Evolutionary conservation across 2,113 vertebrate genomes (phyloP).

Genomic region (Lynx canadensis): DNA sequence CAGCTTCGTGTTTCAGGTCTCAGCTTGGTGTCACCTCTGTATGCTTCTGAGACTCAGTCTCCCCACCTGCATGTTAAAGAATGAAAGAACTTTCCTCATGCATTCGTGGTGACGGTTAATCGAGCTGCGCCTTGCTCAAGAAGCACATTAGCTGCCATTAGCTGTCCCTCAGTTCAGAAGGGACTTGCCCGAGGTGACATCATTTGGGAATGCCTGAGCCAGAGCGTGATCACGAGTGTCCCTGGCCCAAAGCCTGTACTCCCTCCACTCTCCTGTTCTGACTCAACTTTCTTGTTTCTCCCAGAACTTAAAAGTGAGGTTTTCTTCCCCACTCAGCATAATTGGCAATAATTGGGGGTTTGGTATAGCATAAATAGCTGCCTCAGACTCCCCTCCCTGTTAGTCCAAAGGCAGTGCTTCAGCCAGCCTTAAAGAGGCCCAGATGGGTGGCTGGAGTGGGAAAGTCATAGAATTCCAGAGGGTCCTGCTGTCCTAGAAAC

Average conservation of each 20-base stretch:
- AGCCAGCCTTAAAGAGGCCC: background rate
- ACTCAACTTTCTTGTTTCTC: slow-evolving; percentile 30
- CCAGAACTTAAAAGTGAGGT: background rate
- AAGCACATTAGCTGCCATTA: background rate
- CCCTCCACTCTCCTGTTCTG: background rate
- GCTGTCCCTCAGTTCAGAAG: background rate
- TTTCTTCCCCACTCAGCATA: background rate
- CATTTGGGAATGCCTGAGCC: background rate
- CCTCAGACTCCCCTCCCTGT: background rate
- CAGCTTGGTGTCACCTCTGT: background rate
- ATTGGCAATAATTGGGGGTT: background rate
- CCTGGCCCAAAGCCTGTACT: background rate
- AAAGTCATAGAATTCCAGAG: background rate
- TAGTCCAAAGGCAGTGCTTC: background rate
- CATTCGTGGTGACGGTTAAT: background rate
- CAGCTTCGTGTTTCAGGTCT: background rate
- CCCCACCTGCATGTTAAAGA: background rate
- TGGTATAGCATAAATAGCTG: background rate
- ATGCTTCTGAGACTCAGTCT: background rate
- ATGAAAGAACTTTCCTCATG: accelerated
- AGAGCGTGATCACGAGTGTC: background rate
- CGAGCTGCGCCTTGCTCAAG: background rate
- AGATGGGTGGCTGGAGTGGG: background rate
- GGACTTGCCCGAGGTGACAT: background rate
- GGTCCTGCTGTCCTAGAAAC: background rate